phyloP scores from a whole-genome alignment of 2,888 invertebrate genomes.

The Antheraea yamamai region DNA sequence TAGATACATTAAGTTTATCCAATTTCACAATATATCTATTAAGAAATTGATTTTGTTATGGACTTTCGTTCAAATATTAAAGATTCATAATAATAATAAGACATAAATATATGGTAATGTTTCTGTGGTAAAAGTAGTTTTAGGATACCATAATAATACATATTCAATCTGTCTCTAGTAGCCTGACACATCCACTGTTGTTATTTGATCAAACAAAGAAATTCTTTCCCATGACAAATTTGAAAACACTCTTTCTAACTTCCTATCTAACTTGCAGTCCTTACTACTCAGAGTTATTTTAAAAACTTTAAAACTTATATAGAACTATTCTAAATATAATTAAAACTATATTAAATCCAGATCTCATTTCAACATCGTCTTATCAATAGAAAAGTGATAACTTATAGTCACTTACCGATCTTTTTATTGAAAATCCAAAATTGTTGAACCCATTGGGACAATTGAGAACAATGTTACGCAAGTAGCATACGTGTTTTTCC shows the following conservation, averaged over 20 bases:
- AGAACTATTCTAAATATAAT: neutral
- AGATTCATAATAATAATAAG: too few species aligned
- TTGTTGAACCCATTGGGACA: conserved; percentile 51
- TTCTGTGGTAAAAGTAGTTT: neutral
- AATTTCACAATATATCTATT: too few species aligned
- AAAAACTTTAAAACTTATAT: conserved; percentile 3
- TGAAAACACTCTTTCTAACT: neutral
- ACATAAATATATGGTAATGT: too few species aligned
- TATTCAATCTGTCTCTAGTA: neutral
- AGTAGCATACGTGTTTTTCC: conserved; percentile 61
- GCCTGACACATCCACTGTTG: neutral
- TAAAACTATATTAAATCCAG: neutral
- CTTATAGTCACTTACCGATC: conserved; percentile 42
- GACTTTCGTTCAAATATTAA: too few species aligned
- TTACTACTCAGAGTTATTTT: neutral
- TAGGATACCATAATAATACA: neutral
- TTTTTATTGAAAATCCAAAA: conserved; percentile 27
- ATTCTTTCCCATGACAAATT: neutral
- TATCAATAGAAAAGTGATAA: conserved; percentile 10
- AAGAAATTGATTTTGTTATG: too few species aligned
- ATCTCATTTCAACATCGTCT: neutral
- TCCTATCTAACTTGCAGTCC: neutral
- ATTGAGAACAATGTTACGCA: conserved; percentile 50
- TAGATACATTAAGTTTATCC: neutral
- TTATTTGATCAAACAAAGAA: neutral